Conservation (phyloP, 2,113 vertebrate genomes). For the Gyps fulvus region DNA sequence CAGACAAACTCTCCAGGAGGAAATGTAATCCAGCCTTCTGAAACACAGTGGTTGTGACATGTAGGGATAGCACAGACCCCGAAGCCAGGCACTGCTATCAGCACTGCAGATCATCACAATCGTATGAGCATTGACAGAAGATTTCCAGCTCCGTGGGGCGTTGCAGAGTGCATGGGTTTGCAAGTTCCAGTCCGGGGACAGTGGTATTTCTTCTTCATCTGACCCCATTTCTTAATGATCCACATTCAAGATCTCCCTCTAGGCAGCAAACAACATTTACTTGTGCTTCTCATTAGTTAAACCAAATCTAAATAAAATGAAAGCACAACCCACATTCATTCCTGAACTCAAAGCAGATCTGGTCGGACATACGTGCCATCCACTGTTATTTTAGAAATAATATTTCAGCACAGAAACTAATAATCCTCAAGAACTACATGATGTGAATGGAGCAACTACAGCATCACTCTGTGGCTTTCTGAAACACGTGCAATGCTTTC, state of each 20-base stretch:
- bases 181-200: slow-evolving; percentile 40
- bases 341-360: slow-evolving; percentile 12
- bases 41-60: slow-evolving; percentile 42
- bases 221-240: slow-evolving; percentile 61
- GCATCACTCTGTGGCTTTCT: neutral
- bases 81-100: slow-evolving; percentile 43
- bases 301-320: slow-evolving; percentile 38
- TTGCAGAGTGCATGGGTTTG: slow-evolving; percentile 7
- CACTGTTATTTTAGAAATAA: neutral
- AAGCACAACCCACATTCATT: neutral
- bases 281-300: slow-evolving; percentile 48
- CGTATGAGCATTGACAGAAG: slow-evolving; percentile 19
- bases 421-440: neutral
- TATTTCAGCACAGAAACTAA: neutral
- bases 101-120: neutral
- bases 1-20: slow-evolving; percentile 19
- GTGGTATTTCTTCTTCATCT: slow-evolving; percentile 29
- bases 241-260: slow-evolving; percentile 31
- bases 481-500: neutral
- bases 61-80: slow-evolving; percentile 40
- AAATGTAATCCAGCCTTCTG: slow-evolving; percentile 20
- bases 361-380: neutral
- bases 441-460: neutral
- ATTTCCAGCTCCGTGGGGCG: slow-evolving; percentile 30
- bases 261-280: slow-evolving; percentile 57